Evolutionary conservation across 2,888 invertebrate species (phyloP), one percentile per base, ranked within the genome.

Genomic region (Pristionchus entomophagus): DNA sequence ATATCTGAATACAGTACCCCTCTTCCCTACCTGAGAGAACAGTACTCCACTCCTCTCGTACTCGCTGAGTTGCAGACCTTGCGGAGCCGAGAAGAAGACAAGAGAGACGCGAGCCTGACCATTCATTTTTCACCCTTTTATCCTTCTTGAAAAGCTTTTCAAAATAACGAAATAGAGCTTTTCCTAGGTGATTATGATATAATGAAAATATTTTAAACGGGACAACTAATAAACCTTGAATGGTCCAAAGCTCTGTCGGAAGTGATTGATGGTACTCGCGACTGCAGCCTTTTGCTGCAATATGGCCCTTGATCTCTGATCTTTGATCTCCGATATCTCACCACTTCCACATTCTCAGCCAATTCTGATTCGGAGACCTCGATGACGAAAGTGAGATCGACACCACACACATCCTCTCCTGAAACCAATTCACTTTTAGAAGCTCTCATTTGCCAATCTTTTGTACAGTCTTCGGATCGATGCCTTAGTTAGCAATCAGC

Each of bases 311-410:
- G n/a, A 41, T 49, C 26, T 29, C 19, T 2, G 10, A 14, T 78
- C 45, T 59, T 62, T 62, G 14, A 32, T 32, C n/a, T 26, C 65
- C 29, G 29, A 14, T 29, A 5, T 59, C 84, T 45, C 17, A 84
- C 84, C 45, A 84, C 84, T 32, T 84, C 65, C 19, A 84, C 84
- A 32, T 84, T 84, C 49, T 62, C 65, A 14, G 62, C 84, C 84
- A 65, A 32, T 26, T 84, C 84, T 8, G 65, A 62, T 12, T 84
- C 84, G 62, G 84, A 84, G 2, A 84, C 84, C 38, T 84, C 84
- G 53, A 84, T 84, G 49, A 84, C 84, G 65, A 84, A 84, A 4
- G 84, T 84, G 65, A 84, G 84, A 22, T 84, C 84, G 8, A 84
- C 65, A 29, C 65, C 84, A 51, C 84, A 84, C 26, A 65, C 49